phyloP scores from a whole-genome alignment of 1,140 invertebrate genomes.

The Dysdera silvatica region DNA sequence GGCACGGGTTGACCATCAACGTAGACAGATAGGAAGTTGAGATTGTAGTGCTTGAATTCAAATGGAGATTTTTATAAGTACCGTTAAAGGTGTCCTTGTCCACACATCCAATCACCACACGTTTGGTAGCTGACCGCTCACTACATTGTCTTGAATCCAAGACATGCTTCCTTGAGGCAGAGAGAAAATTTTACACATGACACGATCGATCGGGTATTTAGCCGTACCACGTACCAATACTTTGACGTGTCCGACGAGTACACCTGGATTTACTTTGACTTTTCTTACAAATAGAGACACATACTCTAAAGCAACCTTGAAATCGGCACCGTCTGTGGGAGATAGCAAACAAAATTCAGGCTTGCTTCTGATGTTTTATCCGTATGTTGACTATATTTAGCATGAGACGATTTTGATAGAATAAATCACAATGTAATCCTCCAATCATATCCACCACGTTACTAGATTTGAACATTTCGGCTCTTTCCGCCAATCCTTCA shows the following conservation, averaged over 20 bases:
- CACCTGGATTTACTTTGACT: not conserved
- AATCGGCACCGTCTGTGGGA: not conserved
- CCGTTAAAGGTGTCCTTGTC: not conserved
- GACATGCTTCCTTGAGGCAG: not conserved
- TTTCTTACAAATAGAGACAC: not conserved
- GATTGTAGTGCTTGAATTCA: not conserved
- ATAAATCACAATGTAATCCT: not conserved
- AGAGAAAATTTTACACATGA: not conserved
- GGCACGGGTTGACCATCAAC: not conserved
- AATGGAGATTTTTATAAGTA: not conserved
- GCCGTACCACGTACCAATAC: not conserved
- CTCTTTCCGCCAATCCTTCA: not conserved
- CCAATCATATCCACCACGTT: not conserved
- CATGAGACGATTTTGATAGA: not conserved
- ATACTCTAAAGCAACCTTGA: not conserved
- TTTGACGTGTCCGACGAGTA: not conserved
- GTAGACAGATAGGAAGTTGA: not conserved
- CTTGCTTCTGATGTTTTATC: not conserved
- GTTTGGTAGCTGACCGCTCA: not conserved
- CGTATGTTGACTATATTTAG: not conserved
- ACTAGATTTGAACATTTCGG: not conserved
- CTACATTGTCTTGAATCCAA: slow-evolving; percentile 7
- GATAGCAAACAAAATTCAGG: not conserved
- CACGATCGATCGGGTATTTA: not conserved
- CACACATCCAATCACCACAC: not conserved